Percentiles rank a stretch among this genome's conserved stretches.
These are phyloP conservation scores for Babyrousa celebensis DNA, from an alignment of 2,797 vertebrate species.

Conservation along the genomic window DNA sequence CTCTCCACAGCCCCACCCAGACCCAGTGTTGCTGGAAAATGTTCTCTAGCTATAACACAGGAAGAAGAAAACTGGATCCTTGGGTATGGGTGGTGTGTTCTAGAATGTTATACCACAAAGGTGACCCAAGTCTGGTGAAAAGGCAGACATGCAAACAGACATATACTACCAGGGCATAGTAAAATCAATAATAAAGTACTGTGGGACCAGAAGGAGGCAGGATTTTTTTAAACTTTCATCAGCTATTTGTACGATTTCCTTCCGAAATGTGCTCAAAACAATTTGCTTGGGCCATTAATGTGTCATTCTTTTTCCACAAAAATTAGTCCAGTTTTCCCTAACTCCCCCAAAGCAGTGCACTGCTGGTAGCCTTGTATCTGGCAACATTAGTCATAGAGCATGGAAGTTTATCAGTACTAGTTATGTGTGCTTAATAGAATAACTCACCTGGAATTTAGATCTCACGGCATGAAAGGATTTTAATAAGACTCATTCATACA, in stretches of 20 bases:
- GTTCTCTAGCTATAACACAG: neutral
- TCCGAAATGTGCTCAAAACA: constrained; percentile 63
- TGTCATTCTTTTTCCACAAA: constrained; percentile 38
- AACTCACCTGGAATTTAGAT: constrained; percentile 78
- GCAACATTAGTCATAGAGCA: neutral
- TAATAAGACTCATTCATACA: constrained; percentile 74
- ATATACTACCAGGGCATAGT: neutral
- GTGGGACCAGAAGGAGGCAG: neutral
- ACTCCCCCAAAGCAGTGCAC: neutral
- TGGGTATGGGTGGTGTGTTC: neutral
- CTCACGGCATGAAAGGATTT: constrained; percentile 76
- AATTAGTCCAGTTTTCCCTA: neutral
- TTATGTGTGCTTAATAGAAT: neutral
- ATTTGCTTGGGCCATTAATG: constrained; percentile 37
- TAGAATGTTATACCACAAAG: constrained; percentile 17
- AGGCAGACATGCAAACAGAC: neutral
- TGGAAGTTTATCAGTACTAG: neutral
- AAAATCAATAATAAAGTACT: neutral
- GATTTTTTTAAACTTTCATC: constrained; percentile 8
- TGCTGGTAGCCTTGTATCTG: neutral
- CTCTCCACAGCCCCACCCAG: neutral
- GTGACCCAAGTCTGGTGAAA: neutral
- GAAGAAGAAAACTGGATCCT: neutral
- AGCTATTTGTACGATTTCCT: constrained; percentile 37
- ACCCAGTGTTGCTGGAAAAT: neutral